phyloP scores from a whole-genome alignment of 2,113 vertebrate species.

The Saimiri boliviensis region DNA sequence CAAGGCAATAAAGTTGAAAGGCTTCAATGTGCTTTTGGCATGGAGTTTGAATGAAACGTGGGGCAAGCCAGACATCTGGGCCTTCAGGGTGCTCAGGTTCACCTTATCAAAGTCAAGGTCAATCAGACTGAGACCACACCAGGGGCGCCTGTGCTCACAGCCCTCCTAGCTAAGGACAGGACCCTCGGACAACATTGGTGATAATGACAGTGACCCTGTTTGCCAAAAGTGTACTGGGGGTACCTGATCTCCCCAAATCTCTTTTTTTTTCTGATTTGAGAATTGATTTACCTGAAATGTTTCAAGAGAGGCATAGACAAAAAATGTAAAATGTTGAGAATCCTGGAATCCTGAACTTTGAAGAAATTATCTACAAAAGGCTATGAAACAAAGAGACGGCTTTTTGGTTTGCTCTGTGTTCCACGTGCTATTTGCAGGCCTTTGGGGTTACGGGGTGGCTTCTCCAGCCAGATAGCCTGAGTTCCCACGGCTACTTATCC shows the following conservation, averaged over 20 bases:
- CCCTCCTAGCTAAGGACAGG: not conserved
- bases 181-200: not conserved
- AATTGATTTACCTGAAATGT: not conserved
- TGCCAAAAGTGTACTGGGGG: not conserved
- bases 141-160: rapidly evolving
- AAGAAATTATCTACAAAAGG: not conserved
- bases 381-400: not conserved
- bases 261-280: not conserved
- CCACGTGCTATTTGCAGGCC: not conserved
- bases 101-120: not conserved
- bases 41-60: not conserved
- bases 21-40: not conserved
- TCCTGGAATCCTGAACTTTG: not conserved
- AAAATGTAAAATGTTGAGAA: too few relatives aligned
- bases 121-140: not conserved
- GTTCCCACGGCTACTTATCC: not conserved
- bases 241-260: not conserved
- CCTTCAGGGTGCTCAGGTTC: too few relatives aligned
- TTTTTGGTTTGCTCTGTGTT: not conserved
- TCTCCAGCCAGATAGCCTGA: not conserved
- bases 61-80: not conserved
- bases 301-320: not conserved
- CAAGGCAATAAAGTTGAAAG: rapidly evolving
- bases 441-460: not conserved
- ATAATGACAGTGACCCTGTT: not conserved